phyloP scores from a whole-genome alignment of 30 jellyfish, hydroid and myxozoan species.

The Aurelia coerulea region DNA sequence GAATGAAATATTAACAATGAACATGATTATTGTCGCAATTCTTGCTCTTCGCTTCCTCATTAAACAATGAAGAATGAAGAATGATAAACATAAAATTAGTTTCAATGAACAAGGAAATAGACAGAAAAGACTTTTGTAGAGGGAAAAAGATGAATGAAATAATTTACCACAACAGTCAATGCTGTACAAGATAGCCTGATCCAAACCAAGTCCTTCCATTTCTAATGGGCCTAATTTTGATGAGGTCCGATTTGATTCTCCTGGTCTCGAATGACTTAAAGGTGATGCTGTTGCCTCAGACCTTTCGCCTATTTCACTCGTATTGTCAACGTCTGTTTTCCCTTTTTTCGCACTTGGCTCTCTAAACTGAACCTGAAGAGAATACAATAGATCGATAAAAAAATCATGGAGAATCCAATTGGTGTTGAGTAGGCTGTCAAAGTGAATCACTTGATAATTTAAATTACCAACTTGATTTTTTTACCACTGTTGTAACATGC shows the following conservation, averaged over 20 bases:
- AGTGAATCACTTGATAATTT: no score
- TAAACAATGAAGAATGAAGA: no score
- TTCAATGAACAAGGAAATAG: no score
- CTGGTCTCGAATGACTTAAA: conserved; percentile 7
- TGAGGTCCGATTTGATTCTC: conserved; percentile 5
- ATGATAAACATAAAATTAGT: no score
- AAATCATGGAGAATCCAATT: no score
- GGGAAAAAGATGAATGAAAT: not conserved
- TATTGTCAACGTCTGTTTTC: conserved; percentile 38
- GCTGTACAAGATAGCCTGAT: conserved; percentile 85
- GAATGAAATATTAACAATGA: no score
- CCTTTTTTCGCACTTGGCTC: conserved; percentile 78
- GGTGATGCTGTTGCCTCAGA: conserved; percentile 29
- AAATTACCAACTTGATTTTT: no score
- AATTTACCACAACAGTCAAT: conserved; percentile 87
- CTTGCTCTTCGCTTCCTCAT: no score
- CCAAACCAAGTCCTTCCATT: conserved; percentile 86
- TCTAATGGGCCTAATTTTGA: conserved; percentile 53
- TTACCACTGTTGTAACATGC: no score
- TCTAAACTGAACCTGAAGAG: conserved; percentile 44
- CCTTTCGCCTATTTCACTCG: conserved; percentile 39
- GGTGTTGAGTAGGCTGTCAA: no score
- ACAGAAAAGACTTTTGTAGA: no score
- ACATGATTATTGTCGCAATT: no score
- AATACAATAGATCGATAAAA: not conserved